phyloP scores from a whole-genome alignment of 2,113 vertebrate species.

The Eulacestoma nigropectus region DNA sequence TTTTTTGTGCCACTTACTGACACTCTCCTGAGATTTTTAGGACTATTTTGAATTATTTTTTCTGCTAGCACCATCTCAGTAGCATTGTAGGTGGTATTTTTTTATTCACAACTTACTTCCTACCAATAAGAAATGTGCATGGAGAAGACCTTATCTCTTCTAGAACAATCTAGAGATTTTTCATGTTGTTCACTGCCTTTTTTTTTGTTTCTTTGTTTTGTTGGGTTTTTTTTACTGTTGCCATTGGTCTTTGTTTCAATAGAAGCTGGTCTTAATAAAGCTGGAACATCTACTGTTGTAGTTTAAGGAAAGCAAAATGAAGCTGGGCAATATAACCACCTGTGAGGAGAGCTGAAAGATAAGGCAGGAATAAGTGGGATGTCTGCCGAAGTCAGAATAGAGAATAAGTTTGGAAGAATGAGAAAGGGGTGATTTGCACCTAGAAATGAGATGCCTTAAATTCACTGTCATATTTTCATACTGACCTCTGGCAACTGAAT shows the following conservation, averaged over 20 bases:
- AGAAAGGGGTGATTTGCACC: background rate
- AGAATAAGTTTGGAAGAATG: background rate
- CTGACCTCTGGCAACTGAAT: background rate
- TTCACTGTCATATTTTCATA: background rate
- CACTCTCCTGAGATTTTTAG: background rate
- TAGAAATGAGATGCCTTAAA: background rate
- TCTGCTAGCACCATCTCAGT: background rate
- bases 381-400: background rate
- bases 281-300: background rate
- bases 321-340: background rate
- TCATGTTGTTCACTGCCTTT: background rate
- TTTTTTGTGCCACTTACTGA: background rate
- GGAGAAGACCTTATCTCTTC: background rate
- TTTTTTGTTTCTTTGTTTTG: background rate
- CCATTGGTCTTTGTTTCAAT: background rate
- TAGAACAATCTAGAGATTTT: background rate
- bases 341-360: background rate
- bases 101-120: background rate
- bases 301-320: background rate
- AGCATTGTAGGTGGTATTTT: background rate
- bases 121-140: background rate
- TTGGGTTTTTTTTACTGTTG: background rate
- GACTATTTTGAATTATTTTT: background rate
- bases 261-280: background rate
- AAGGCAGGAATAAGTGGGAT: background rate